Percentiles rank a stretch among this genome's conserved stretches.
phyloP scores from a whole-genome alignment of 2,797 vertebrate genomes.

The Streptopelia turtur region DNA sequence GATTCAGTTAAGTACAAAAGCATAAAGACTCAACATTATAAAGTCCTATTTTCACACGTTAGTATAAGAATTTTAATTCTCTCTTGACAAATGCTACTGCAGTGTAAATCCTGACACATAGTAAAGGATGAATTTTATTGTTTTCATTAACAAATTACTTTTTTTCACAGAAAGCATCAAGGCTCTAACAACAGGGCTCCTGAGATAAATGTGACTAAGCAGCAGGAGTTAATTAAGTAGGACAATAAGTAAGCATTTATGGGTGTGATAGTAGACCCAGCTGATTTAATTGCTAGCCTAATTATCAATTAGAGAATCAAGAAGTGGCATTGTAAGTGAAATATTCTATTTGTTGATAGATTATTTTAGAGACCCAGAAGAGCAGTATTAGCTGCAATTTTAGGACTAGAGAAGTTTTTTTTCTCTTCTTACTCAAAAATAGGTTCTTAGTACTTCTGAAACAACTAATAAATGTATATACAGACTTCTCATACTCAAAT shows the following conservation, averaged over 20 bases:
- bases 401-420: not conserved
- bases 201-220: conserved; percentile 39
- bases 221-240: conserved; percentile 48
- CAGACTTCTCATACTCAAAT: not conserved
- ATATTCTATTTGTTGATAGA: not conserved
- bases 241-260: conserved; percentile 67
- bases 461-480: not conserved
- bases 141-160: conserved; percentile 18
- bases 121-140: not conserved
- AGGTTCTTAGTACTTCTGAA: not conserved
- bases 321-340: not conserved
- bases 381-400: conserved; percentile 15
- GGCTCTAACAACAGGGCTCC: not conserved
- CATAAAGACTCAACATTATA: not conserved
- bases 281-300: conserved; percentile 29
- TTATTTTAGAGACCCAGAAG: not conserved
- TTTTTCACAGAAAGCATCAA: conserved; percentile 18
- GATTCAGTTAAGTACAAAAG: not conserved
- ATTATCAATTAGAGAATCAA: conserved; percentile 50
- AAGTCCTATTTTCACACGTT: not conserved
- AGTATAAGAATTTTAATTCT: not conserved
- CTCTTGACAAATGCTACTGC: not conserved
- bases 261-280: conserved; percentile 9
- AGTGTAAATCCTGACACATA: not conserved
- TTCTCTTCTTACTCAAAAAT: not conserved